Base-by-base conservation (phyloP, 2,888 invertebrate species). In the Pyrochroa serraticornis region DNA sequence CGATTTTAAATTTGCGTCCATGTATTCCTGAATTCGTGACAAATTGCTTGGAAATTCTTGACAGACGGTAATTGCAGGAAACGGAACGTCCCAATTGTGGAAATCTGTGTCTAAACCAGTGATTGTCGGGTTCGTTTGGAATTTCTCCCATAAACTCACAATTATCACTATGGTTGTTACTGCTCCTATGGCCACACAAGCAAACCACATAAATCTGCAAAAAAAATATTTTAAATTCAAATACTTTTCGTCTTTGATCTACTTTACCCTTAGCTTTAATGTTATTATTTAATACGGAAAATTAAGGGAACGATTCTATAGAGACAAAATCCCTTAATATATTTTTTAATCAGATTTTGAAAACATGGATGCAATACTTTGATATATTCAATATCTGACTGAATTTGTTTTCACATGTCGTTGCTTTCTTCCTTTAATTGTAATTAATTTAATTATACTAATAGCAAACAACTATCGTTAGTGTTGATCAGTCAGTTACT, bases 91-190 rank as follows among this genome's bases (percentile, higher is more conserved):
- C 86, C 90, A 91, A 72, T 87, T 90, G 72, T 91, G 90, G 71
- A 90, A 91, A 77, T 91, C 90, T 0, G 90, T 91, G 73, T 91
- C 91, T 69, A 92, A 81, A 38, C 89, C 89, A 31, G 91, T 92
- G 49, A 92, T 89, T 0, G 91, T 92, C 3, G 92, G 92, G 79
- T 90, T 90, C 0, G 90, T 91, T 81, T 91, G 90, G 76, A 92
- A 92, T 75, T 91, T 92, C 69, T 89, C 87, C 91, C 91, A 90
- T 31, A 92, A 81, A 70, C 88, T 90, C 41, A 87, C 84, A 47
- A 92, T 92, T 59, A 91, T 91, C 37, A 89, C 86, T 62, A 87
- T 82, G 0, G 90, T 89, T 0, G 90, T 86, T 0, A 89, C 84
- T 0, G 89, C 84, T 0, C 91, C 90, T 37, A 78, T 72, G 6